These are phyloP conservation scores for Lepisosteus osseus DNA, from an alignment of 2,113 vertebrate species.

Conservation along the genomic window DNA sequence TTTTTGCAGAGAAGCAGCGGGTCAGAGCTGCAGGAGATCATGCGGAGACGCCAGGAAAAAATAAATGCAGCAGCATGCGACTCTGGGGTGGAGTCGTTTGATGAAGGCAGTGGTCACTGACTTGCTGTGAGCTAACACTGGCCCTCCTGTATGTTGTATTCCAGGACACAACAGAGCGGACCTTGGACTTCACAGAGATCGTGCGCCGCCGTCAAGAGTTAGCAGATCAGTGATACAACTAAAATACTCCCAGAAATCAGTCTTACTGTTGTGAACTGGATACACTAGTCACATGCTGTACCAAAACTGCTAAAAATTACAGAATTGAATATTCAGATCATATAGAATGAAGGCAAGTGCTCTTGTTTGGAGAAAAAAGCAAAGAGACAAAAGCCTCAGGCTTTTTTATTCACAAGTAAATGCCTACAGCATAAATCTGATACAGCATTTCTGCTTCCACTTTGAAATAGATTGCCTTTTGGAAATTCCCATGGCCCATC, in stretches of 20 bases:
- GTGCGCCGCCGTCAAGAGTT: constrained; percentile 60
- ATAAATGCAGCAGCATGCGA: constrained; percentile 82
- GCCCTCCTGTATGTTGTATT: constrained; percentile 39
- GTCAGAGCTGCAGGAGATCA: constrained; percentile 91
- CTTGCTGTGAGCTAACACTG: constrained; percentile 25
- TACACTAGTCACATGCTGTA: neutral
- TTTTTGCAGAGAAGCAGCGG: constrained; percentile 74
- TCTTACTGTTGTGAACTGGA: too few relatives aligned
- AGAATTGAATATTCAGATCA: too few relatives aligned
- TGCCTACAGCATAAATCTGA: too few relatives aligned
- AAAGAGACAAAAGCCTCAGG: too few relatives aligned
- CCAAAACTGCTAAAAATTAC: too few relatives aligned
- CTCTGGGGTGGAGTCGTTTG: constrained; percentile 93
- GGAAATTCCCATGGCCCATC: too few relatives aligned
- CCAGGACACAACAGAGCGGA: constrained; percentile 65
- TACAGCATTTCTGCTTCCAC: too few relatives aligned
- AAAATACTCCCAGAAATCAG: neutral
- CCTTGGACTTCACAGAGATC: constrained; percentile 55
- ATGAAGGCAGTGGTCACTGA: constrained; percentile 87
- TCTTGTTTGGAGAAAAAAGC: too few relatives aligned
- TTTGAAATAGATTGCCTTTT: too few relatives aligned
- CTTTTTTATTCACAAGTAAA: too few relatives aligned
- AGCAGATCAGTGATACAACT: constrained; percentile 39
- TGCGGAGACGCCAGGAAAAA: constrained; percentile 92
- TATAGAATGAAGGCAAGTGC: too few relatives aligned